Evolutionary conservation across 2,113 vertebrate species (phyloP).

Genomic region (Tachysurus vachellii): DNA sequence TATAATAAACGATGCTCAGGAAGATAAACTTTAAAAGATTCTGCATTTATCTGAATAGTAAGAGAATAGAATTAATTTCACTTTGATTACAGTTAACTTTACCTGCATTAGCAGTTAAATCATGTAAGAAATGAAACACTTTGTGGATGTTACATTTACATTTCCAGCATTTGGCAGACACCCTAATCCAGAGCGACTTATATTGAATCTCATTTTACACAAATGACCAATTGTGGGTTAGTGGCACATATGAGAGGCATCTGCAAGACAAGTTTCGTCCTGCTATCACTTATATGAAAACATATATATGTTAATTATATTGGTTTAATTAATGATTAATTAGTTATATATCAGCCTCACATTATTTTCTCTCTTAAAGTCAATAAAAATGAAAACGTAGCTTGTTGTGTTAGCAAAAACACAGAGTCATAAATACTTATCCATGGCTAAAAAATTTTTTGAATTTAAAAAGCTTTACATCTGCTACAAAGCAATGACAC

Average conservation of each 20-base stretch:
- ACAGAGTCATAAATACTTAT: not conserved
- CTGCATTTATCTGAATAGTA: not conserved
- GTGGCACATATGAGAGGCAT: not conserved
- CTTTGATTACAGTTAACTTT: not conserved
- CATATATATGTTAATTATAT: not conserved
- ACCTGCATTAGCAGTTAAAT: not conserved
- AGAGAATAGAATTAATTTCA: not conserved
- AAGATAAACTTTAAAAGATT: not conserved
- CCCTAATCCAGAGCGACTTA: too few relatives aligned
- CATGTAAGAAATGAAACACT: not conserved
- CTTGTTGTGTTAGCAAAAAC: not conserved
- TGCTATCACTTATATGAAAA: not conserved
- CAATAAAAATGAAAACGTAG: not conserved
- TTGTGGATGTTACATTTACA: not conserved
- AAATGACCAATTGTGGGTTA: too few relatives aligned
- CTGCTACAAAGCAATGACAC: not conserved
- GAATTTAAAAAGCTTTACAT: not conserved
- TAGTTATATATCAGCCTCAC: not conserved
- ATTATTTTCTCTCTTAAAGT: not conserved
- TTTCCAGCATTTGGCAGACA: too few relatives aligned
- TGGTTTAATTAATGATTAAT: too few relatives aligned
- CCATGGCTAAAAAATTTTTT: not conserved
- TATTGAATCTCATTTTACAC: too few relatives aligned
- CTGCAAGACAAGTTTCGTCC: not conserved
- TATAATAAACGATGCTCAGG: not conserved